Evolutionary conservation across 2,113 vertebrate species (phyloP), one percentile per base, ranked within the genome.

Genomic region (Clupea harengus): DNA sequence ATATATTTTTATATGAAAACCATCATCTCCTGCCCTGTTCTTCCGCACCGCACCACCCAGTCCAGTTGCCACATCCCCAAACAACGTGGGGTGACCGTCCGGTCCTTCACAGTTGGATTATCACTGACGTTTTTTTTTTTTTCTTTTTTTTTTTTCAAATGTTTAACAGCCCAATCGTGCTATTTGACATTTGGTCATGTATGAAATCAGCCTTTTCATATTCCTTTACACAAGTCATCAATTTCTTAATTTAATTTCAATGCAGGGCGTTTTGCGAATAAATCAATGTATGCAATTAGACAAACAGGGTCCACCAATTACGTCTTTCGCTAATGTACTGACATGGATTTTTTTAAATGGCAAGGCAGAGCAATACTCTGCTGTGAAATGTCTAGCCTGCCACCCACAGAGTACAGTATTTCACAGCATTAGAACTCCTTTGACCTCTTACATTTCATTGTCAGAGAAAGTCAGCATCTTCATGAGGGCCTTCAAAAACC

Each of bases 251-350:
- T 92, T 89, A 82, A 91, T 91, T 92, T 91, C 88, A 89, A 90
- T 89, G 75, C 88, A 88, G 72, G 91, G 86, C 91, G 90, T 83
- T 88, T 91, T 89, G 81, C 88, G 83, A 88, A 81, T 80, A 45
- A 91, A 94, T 95, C 93, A 89, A 93, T 95, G 92, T 83, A 80
- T 89, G 92, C 92, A 94, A 93, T 93, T 92, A 93, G 90, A 93
- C 92, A 93, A 92, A 93, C 92, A 85, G 85, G 81, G 84, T 84
- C 81, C 46, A 45, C 89, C 93, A 93, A 94, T 94, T 93, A 94
- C 91, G 89, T 90, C 88, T 90, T 86, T 87, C 87, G 90, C 93
- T 94, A 93, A 94, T 92, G 92, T 90, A 92, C 90, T 86, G 64
- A 81, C 85, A 94, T 94, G 89, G 95, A 94, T 95, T 94, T 86